phyloP scores from a whole-genome alignment of 2,888 invertebrate genomes.

The Pheosia gnoma region DNA sequence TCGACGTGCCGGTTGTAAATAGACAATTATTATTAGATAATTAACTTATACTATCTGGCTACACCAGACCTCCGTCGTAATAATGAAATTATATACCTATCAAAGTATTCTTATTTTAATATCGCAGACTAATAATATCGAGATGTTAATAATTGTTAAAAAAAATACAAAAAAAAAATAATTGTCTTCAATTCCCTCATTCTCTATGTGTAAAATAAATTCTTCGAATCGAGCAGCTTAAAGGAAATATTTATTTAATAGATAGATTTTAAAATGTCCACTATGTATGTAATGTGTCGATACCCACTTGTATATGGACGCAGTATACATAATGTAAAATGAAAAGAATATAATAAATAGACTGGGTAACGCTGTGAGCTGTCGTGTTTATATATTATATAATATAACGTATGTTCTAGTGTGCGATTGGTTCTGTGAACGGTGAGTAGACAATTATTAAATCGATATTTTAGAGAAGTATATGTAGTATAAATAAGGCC shows the following conservation, averaged over 20 bases:
- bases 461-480: too few species aligned
- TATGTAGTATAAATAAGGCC: too few species aligned
- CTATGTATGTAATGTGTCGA: slow-evolving; percentile 22
- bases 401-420: slow-evolving; percentile 23
- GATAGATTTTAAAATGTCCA: too few species aligned
- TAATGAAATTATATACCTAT: not conserved
- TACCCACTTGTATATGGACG: slow-evolving; percentile 20
- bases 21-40: not conserved
- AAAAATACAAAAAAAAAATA: too few species aligned
- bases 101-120: not conserved
- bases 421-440: slow-evolving; percentile 30
- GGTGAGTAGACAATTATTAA: too few species aligned
- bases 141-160: not conserved
- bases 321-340: slow-evolving; percentile 38
- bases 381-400: slow-evolving; percentile 27
- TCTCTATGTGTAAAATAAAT: too few species aligned
- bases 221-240: too few species aligned
- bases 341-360: slow-evolving; percentile 43
- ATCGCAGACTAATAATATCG: not conserved
- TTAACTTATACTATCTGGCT: too few species aligned
- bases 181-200: not conserved
- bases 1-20: slow-evolving; percentile 25
- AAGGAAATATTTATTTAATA: too few species aligned
- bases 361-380: slow-evolving; percentile 54
- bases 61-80: not conserved